Base-by-base conservation (phyloP, 2,797 vertebrate genomes). In the Cirrhinus mrigala region DNA sequence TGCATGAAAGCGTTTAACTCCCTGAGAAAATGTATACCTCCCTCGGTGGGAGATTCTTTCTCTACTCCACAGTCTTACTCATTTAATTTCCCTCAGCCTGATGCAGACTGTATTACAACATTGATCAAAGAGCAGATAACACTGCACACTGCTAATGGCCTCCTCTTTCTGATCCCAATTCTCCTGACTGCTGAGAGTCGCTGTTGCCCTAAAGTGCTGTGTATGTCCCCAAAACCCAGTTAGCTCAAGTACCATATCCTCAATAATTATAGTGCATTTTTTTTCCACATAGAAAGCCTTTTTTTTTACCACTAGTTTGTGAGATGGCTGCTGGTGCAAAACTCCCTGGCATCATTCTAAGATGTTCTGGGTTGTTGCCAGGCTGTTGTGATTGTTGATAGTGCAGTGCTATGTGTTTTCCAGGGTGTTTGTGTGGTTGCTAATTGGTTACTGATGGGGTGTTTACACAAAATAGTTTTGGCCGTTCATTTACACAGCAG, bases 51-150 rank as follows among this genome's bases (percentile, higher is more conserved):
- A 80, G 46, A 74, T 58, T 83, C 74, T 73, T 84, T 78, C 37
- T 77, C 71, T 33, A 33, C 79, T 44, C 70, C 66, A 29, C 80
- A 73, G 76, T 80, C 73, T 70, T 73, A 69, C 75, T 90, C 84
- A 89, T 91, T 90, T 92, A 82, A 88, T 91, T 91, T 91, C 64
- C 83, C 78, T 79, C n/a, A 52, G 81, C 83, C 58, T 85, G 70
- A 83, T 88, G 87, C 77, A 74, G 79, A 54, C 85, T 68, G 44
- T 78, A 87, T 85, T 83, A 84, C 83, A 79, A 54, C 88, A 90
- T 86, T 87, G 88, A 91, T 90, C 85, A 87, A 88, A 88, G 87
- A 69, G 81, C 84, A 84, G 86, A 90, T 87, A 86, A 83, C 50
- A 81, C 78, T 68, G 79, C 82, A 29, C 60, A n/a, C 84, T 48